A percentile compares a stretch with the other conserved stretches of the same genome.
Evolutionary conservation across 1,140 invertebrate species (phyloP).

Genomic region (Ctenoplectra terminalis): DNA sequence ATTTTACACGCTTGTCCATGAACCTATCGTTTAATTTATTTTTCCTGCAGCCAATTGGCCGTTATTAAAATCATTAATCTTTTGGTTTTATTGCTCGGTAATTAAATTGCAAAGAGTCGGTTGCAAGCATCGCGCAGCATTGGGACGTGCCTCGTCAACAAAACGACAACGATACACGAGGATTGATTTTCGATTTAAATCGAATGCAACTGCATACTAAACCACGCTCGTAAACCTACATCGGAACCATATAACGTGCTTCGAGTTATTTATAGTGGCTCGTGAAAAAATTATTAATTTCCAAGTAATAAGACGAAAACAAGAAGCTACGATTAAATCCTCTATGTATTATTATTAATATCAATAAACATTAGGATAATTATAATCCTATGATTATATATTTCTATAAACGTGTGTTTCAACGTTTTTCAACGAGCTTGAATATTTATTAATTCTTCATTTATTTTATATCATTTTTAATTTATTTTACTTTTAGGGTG

Average conservation of each 20-base stretch:
- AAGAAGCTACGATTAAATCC: background rate
- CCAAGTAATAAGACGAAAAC: too few relatives aligned
- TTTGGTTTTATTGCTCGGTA: background rate
- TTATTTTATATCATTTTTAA: background rate
- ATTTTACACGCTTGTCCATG: background rate
- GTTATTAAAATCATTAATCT: constrained; percentile 7
- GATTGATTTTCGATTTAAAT: constrained; percentile 33
- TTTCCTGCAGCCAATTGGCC: background rate
- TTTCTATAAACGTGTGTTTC: background rate
- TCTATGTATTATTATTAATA: background rate
- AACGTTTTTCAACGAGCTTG: background rate
- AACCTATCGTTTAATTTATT: background rate
- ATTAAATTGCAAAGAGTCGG: constrained; percentile 8
- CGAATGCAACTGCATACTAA: background rate
- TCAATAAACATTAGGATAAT: background rate
- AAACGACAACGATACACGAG: constrained; percentile 13
- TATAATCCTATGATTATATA: background rate
- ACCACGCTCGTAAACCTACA: constrained; percentile 1
- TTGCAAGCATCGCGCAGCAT: background rate
- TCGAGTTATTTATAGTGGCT: background rate
- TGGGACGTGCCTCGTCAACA: background rate
- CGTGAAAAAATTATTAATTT: background rate
- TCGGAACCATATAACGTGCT: background rate
- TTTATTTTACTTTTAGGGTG: too few relatives aligned
- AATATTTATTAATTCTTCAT: background rate